These are phyloP conservation scores for Romanomermis culicivorax DNA, from an alignment of 2,888 invertebrate species.

Conservation along the genomic window DNA sequence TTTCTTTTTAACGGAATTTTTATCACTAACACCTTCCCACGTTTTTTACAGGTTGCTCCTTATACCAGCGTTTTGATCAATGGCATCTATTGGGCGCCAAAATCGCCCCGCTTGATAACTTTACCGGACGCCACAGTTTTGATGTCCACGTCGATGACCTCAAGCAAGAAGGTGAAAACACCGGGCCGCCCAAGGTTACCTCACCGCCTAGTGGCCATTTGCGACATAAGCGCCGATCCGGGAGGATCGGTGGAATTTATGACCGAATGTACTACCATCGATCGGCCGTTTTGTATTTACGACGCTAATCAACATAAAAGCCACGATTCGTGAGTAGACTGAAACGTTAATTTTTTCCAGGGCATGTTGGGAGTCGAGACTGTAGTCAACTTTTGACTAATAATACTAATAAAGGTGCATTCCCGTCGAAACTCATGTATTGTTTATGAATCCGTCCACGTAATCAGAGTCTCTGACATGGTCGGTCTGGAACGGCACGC, in stretches of 20 bases:
- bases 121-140: conserved; percentile 93
- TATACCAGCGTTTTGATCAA: conserved; percentile 90
- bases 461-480: no score
- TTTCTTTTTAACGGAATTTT: no score
- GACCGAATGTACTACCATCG: conserved; percentile 98
- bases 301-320: conserved; percentile 95
- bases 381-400: no score
- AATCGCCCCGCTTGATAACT: conserved; percentile 78
- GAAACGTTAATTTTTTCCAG: no score
- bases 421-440: no score
- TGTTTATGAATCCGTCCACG: no score
- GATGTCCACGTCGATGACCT: conserved; percentile 31
- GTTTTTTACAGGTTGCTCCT: conserved; percentile 54
- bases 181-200: conserved; percentile 16
- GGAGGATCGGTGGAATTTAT: conserved; percentile 97
- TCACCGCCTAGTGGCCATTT: conserved; percentile 53
- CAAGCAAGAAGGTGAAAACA: conserved; percentile 13
- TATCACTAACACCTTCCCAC: no score
- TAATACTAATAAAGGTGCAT: no score
- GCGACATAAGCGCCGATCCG: conserved; percentile 96
- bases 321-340: conserved; percentile 47
- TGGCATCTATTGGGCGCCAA: conserved; percentile 96
- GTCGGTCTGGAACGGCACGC: no score
- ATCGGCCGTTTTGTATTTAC: conserved; percentile 95
- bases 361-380: no score